Evolutionary conservation across 2,797 vertebrate species (phyloP).

Genomic region (Acridotheres tristis): DNA sequence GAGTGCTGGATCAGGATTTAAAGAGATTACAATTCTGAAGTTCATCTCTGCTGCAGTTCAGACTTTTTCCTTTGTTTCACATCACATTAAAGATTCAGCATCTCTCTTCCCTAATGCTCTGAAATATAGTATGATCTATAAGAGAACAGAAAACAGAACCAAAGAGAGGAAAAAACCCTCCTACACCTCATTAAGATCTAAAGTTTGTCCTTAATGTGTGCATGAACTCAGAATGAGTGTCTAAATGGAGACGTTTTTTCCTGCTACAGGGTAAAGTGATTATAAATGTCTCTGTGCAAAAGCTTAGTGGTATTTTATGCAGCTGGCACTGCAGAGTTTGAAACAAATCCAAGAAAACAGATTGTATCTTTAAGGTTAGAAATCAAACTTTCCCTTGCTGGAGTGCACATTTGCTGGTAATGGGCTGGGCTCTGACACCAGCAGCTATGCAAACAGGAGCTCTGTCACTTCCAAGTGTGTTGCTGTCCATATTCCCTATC

Average conservation of each 20-base stretch:
- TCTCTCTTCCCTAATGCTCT: slow-evolving; percentile 9
- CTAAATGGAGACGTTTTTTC: slow-evolving; percentile 52
- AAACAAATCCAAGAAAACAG: slow-evolving; percentile 67
- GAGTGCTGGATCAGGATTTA: slow-evolving; percentile 50
- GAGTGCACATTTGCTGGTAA: slow-evolving; percentile 18
- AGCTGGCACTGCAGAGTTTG: slow-evolving; percentile 51
- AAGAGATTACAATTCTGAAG: not conserved
- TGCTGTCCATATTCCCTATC: not conserved
- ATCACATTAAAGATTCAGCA: slow-evolving; percentile 47
- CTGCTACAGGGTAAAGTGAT: slow-evolving; percentile 41
- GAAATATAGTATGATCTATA: slow-evolving; percentile 28
- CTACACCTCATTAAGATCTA: slow-evolving; percentile 50
- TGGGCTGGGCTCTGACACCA: not conserved
- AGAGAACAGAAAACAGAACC: slow-evolving; percentile 16
- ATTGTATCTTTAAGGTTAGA: slow-evolving; percentile 63
- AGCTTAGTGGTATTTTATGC: slow-evolving; percentile 54
- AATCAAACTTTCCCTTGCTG: slow-evolving; percentile 45
- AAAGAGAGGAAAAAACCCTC: not conserved
- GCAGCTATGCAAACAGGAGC: not conserved
- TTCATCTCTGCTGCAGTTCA: not conserved
- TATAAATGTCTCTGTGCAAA: slow-evolving; percentile 58
- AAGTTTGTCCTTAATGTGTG: slow-evolving; percentile 58
- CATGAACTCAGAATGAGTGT: slow-evolving; percentile 51
- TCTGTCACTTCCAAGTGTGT: not conserved
- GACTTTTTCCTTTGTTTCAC: slow-evolving; percentile 31